phyloP scores from a whole-genome alignment of 2,113 vertebrate genomes.

The Rousettus leschenaultii region DNA sequence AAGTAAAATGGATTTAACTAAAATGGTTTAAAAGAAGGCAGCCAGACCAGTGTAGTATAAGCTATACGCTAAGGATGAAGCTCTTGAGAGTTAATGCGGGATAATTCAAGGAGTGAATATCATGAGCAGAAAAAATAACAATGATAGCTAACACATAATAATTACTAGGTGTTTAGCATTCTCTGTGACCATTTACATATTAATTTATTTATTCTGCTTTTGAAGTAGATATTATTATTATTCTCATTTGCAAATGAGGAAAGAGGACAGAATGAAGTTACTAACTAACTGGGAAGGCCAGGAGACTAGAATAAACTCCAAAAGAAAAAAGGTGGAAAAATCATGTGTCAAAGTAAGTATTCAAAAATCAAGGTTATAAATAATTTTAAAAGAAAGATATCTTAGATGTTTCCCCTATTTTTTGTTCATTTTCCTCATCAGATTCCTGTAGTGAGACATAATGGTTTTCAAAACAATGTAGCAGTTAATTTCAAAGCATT shows the following conservation, averaged over 20 bases:
- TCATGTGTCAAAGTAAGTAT: neutral
- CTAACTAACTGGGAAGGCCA: neutral
- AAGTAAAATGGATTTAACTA: neutral
- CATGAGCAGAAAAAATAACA: neutral
- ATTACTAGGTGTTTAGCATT: neutral
- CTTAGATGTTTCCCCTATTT: neutral
- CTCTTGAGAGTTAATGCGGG: neutral
- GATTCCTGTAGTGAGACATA: neutral
- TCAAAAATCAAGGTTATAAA: neutral
- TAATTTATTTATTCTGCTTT: neutral
- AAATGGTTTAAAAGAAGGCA: neutral
- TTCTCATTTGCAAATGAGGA: neutral
- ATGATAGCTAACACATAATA: neutral
- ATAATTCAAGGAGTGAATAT: neutral
- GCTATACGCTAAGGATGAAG: neutral
- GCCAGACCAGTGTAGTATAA: neutral
- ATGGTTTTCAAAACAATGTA: neutral
- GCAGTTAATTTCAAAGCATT: slow-evolving; percentile 5
- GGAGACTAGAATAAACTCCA: neutral
- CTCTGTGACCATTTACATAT: neutral
- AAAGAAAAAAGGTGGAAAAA: neutral
- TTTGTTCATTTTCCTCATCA: neutral
- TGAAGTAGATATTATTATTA: neutral
- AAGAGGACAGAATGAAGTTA: neutral
- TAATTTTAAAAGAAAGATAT: neutral